Conservation (phyloP, 2,888 invertebrate genomes). For the Dione vanillae region DNA sequence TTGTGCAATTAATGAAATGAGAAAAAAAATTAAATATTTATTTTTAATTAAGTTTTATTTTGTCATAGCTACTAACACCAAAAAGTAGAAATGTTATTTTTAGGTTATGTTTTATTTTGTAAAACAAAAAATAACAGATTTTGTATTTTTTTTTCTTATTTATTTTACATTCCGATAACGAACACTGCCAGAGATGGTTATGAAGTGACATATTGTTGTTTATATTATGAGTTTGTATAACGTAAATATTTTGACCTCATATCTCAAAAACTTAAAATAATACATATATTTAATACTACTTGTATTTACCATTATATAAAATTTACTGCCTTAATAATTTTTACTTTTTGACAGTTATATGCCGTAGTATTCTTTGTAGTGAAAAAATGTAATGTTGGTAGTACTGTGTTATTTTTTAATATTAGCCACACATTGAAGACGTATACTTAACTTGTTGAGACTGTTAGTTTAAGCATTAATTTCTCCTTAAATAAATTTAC, state of each 20-base stretch:
- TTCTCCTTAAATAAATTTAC: slow-evolving; percentile 48
- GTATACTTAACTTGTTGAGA: slow-evolving; percentile 66
- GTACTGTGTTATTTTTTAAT: slow-evolving; percentile 14
- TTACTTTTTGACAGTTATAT: slow-evolving; percentile 11
- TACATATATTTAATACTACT: slow-evolving; percentile 11
- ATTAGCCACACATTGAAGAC: slow-evolving; percentile 33
- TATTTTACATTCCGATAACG: slow-evolving; percentile 41
- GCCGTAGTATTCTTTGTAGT: neutral
- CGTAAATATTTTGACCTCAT: neutral
- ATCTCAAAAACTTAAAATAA: no score
- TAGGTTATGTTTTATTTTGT: slow-evolving; percentile 48
- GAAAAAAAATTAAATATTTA: slow-evolving; percentile 70
- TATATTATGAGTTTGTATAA: neutral
- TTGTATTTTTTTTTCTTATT: slow-evolving; percentile 25
- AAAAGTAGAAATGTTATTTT: slow-evolving; percentile 67
- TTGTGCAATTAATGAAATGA: slow-evolving; percentile 65
- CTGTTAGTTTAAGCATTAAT: slow-evolving; percentile 60
- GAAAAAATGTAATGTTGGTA: neutral
- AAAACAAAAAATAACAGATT: slow-evolving; percentile 35
- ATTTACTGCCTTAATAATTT: slow-evolving; percentile 1
- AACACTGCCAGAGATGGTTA: slow-evolving; percentile 39
- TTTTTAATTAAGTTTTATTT: slow-evolving; percentile 69
- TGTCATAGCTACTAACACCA: slow-evolving; percentile 80
- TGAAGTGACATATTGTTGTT: slow-evolving; percentile 15
- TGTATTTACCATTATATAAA: slow-evolving; percentile 1